Evolutionary conservation across 2,888 invertebrate genomes (phyloP).

Genomic region (Heliconius cydno): DNA sequence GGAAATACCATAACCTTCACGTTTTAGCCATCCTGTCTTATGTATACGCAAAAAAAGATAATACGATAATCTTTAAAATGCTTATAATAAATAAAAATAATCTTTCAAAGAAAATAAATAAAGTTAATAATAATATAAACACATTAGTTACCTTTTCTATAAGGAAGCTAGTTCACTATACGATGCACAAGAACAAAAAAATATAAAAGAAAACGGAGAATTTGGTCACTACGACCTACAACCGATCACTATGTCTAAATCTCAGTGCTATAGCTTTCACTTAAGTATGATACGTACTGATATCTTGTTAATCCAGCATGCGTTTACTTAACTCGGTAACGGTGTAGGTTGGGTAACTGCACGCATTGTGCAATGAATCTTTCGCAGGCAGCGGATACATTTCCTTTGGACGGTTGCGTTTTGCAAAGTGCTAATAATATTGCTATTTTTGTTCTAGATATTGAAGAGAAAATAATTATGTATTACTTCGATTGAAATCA

Average conservation of each 20-base stretch:
- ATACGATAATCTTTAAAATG: no score
- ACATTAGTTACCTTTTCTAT: no score
- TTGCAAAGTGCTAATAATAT: not conserved
- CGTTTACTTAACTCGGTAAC: conserved; percentile 14
- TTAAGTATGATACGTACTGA: not conserved
- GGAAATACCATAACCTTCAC: no score
- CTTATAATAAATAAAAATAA: no score
- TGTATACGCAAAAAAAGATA: no score
- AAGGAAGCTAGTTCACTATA: not conserved
- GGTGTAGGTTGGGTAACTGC: not conserved
- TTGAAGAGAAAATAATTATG: no score
- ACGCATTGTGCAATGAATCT: not conserved
- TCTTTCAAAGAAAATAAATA: no score
- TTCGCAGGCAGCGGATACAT: conserved; percentile 11
- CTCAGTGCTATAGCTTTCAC: not conserved
- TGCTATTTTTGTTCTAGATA: not conserved
- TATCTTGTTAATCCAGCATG: not conserved
- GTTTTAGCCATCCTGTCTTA: no score
- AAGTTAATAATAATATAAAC: no score
- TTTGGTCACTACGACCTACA: not conserved
- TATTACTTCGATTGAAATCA: no score
- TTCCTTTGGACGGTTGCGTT: conserved; percentile 20
- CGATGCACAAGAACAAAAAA: not conserved
- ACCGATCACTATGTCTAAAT: not conserved
- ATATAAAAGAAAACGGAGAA: not conserved